These are phyloP conservation scores for Colossoma macropomum DNA, from an alignment of 2,113 vertebrate species.

Conservation along the genomic window DNA sequence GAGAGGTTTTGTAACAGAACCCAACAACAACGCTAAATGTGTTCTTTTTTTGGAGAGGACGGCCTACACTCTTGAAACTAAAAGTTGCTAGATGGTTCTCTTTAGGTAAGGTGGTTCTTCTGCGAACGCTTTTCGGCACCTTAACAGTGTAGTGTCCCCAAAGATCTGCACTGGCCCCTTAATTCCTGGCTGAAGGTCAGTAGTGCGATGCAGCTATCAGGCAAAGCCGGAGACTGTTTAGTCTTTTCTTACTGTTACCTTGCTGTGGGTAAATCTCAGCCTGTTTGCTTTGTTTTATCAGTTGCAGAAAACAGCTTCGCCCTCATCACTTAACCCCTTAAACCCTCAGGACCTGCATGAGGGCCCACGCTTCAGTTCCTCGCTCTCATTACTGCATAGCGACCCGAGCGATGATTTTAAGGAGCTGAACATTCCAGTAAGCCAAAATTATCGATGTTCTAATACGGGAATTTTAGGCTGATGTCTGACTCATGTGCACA, in stretches of 20 bases:
- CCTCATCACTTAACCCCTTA: neutral
- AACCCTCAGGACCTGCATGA: neutral
- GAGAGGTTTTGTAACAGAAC: too few relatives aligned
- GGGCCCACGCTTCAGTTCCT: neutral
- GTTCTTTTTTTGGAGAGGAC: too few relatives aligned
- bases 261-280: conserved; percentile 20
- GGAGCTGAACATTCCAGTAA: too few relatives aligned
- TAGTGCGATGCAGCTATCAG: conserved; percentile 5
- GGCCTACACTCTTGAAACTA: too few relatives aligned
- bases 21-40: too few relatives aligned
- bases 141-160: neutral
- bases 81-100: too few relatives aligned
- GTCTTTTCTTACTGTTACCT: conserved; percentile 27
- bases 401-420: too few relatives aligned
- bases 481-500: too few relatives aligned
- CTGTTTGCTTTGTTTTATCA: neutral
- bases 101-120: too few relatives aligned
- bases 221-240: conserved; percentile 45
- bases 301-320: neutral
- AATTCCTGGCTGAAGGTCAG: conserved; percentile 44
- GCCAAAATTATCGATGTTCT: too few relatives aligned
- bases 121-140: too few relatives aligned
- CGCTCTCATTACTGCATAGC: neutral
- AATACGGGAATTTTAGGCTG: too few relatives aligned
- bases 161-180: neutral